Percentiles rank a stretch among this genome's conserved stretches.
Evolutionary conservation across 1,140 invertebrate species (phyloP).

Genomic region (Oscheius sp.): DNA sequence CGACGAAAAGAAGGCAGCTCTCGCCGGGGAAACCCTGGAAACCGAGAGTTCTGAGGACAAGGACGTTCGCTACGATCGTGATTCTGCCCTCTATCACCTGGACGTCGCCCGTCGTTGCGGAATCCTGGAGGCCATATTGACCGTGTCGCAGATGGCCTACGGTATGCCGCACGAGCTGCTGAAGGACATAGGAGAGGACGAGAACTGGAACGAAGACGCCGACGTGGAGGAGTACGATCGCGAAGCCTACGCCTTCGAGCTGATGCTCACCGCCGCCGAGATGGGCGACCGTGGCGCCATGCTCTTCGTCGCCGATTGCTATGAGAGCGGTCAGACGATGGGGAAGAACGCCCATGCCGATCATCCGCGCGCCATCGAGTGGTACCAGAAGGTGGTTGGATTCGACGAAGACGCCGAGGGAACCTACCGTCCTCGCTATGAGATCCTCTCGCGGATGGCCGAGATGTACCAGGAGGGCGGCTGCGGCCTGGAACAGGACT

Average conservation of each 20-base stretch:
- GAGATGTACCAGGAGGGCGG: conserved; percentile 65
- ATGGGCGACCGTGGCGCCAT: conserved; percentile 66
- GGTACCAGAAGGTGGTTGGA: conserved; percentile 50
- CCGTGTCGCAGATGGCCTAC: conserved; percentile 62
- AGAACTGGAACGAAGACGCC: conserved; percentile 21
- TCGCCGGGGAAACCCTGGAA: conserved; percentile 37
- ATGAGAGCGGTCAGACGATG: conserved; percentile 63
- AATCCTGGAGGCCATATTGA: conserved; percentile 66
- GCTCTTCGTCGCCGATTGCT: conserved; percentile 66
- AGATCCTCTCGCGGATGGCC: conserved; percentile 65
- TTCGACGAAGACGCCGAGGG: conserved; percentile 64
- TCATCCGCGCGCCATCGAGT: neutral
- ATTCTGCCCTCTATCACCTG: conserved; percentile 67
- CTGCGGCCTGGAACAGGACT: conserved; percentile 62
- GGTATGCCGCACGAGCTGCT: conserved; percentile 66
- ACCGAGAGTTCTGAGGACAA: too few species aligned
- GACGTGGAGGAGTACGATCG: conserved; percentile 55
- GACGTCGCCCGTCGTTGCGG: conserved; percentile 66
- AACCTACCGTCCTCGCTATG: conserved; percentile 61
- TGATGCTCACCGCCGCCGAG: conserved; percentile 64
- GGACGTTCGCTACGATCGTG: conserved; percentile 63
- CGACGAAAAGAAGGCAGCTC: conserved; percentile 25
- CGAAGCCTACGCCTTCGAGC: conserved; percentile 62
- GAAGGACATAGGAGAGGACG: conserved; percentile 55
- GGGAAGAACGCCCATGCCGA: conserved; percentile 5